These are phyloP conservation scores for Prosapia bicincta DNA, from an alignment of 2,888 invertebrate genomes.

Conservation along the genomic window DNA sequence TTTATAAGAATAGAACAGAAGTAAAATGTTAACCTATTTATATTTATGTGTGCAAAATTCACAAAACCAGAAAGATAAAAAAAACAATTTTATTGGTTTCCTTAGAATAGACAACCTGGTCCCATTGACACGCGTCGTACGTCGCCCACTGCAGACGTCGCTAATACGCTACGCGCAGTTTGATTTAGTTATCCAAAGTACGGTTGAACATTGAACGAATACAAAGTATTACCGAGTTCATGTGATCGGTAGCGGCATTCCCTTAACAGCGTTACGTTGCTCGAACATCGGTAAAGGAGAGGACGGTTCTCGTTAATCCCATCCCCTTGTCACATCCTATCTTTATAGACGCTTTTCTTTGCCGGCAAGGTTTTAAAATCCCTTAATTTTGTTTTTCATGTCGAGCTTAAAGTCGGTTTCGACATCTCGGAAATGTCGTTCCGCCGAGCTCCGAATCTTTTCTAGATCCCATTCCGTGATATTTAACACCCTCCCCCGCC, in stretches of 20 bases:
- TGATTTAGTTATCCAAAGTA: background rate
- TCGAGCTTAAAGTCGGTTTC: constrained; percentile 4
- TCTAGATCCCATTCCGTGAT: background rate
- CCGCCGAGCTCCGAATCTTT: background rate
- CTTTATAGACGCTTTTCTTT: background rate
- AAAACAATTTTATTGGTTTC: no score
- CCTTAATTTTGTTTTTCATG: constrained; percentile 10
- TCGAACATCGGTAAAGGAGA: background rate
- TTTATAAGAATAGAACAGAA: no score
- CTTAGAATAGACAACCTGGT: no score
- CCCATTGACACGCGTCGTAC: no score
- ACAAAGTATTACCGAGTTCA: background rate
- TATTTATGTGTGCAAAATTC: no score
- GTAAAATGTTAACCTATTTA: no score
- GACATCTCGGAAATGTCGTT: background rate
- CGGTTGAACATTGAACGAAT: background rate
- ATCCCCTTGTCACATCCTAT: background rate
- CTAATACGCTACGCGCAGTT: no score
- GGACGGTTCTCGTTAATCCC: background rate
- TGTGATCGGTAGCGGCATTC: no score
- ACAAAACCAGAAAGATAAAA: no score
- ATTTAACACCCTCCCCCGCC: background rate
- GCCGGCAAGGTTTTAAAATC: constrained; percentile 6
- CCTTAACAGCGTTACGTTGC: background rate
- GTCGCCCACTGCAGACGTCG: no score